These are phyloP conservation scores for Lycophotia porphyrea DNA, from an alignment of 2,888 invertebrate genomes.

Conservation along the genomic window DNA sequence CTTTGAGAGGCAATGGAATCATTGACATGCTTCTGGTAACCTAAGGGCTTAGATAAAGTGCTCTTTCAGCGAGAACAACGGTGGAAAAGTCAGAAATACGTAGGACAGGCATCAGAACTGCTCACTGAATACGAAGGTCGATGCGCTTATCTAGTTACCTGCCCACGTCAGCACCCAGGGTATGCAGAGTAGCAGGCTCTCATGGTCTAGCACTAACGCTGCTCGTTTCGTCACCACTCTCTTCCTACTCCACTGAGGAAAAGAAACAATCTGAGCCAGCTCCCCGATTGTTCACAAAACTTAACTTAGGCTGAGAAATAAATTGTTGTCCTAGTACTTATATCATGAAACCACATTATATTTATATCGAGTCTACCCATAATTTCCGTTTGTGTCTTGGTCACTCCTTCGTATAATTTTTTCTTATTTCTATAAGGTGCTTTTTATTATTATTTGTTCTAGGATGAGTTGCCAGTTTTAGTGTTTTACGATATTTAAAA, in stretches of 20 bases:
- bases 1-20: background rate
- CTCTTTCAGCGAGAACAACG: background rate
- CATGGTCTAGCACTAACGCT: background rate
- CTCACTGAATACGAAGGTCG: slow-evolving; percentile 44
- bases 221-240: too few relatives aligned
- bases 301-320: background rate
- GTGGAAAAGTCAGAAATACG: background rate
- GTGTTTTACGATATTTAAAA: background rate
- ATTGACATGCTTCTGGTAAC: background rate
- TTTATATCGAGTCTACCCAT: background rate
- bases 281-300: background rate
- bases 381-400: background rate
- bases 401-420: background rate
- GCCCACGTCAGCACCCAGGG: slow-evolving; percentile 9
- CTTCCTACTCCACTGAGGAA: background rate
- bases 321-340: background rate
- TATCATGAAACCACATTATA: background rate
- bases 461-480: background rate
- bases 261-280: background rate
- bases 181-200: background rate
- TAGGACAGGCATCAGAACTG: too few relatives aligned
- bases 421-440: too few relatives aligned
- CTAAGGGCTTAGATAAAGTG: background rate
- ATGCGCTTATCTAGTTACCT: slow-evolving; percentile 45
- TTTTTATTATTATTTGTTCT: background rate